Percentiles rank a stretch among this genome's conserved stretches.
Evolutionary conservation across 53 echinoderm and acorn worm species (phyloP).

Genomic region (Echinometra lucunter): DNA sequence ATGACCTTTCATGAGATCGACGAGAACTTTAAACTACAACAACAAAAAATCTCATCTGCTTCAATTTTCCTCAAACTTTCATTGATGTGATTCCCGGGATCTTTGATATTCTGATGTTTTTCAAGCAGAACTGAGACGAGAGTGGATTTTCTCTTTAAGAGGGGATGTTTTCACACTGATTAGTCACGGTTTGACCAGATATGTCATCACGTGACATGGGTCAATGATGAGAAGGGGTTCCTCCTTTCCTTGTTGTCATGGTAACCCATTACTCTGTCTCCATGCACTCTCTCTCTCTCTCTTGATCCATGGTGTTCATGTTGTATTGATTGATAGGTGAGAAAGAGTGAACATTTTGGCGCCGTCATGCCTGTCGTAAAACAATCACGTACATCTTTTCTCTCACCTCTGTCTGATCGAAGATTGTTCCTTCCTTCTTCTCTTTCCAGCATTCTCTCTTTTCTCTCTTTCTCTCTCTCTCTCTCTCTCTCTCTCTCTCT

Average conservation of each 20-base stretch:
- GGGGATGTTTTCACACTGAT: slow-evolving; percentile 37
- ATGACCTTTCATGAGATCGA: too few relatives aligned
- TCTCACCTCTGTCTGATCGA: neutral
- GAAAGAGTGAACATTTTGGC: neutral
- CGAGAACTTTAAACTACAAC: too few relatives aligned
- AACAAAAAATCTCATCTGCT: too few relatives aligned
- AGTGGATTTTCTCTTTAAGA: too few relatives aligned
- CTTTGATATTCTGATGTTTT: too few relatives aligned
- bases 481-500: neutral
- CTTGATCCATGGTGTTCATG: slow-evolving; percentile 18
- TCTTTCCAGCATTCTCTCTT: neutral
- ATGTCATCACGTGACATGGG: neutral
- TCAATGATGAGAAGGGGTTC: neutral
- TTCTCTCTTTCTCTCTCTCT: neutral
- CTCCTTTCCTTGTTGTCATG: slow-evolving; percentile 26
- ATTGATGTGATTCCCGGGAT: too few relatives aligned
- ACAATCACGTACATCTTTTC: too few relatives aligned
- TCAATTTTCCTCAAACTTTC: too few relatives aligned
- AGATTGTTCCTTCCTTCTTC: neutral
- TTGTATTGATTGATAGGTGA: neutral
- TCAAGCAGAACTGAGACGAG: too few relatives aligned
- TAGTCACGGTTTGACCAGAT: slow-evolving; percentile 43
- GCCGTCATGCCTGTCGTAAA: neutral
- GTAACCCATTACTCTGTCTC: neutral
- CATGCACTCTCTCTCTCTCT: too few relatives aligned